Evolutionary conservation across 2,888 invertebrate genomes (phyloP), one percentile per base, ranked within the genome.

Genomic region (Drosophila neutralis): DNA sequence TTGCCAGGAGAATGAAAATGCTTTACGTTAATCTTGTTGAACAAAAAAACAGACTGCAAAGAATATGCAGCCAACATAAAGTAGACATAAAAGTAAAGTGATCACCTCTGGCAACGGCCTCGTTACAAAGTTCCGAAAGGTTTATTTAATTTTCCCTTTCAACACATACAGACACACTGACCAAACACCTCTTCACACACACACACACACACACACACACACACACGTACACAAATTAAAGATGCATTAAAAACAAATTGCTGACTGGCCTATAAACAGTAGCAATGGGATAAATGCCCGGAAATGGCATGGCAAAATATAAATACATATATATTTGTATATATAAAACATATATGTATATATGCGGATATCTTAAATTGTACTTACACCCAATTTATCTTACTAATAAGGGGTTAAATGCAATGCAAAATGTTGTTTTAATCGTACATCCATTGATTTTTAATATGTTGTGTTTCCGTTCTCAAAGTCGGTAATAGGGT

Each of bases 241-340:
- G 63, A 76, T 76, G 76, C 72, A 76, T 76, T 76, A 73, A 77
- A 77, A 58, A 51, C 60, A 72, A 76, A 76, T 77, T 76, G 77
- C 54, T 29, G 58, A 33, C 45, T 51, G 54, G 27, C 76, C 56
- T n/a, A 62, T 59, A 70, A 76, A 66, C 21, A 24, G 65, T 10
- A 35, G 36, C 18, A 60, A 29, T 52, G 60, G 33, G 31, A 27
- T 56, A 51, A 52, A 62, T 56, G 15, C 15, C 45, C 7, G 45
- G 45, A 45, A 45, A 45, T 24, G 45, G 15, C 45, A 15, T 24
- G 45, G 7, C 4, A 8, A 15, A 1, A 21, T 21, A 42, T 11
- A 40, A 13, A 35, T 35, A 35, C 1, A 35, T 4, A 33, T 11
- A 35, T 13, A 13, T 35, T 1, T 35, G 0, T 35, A n/a, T 1